Evolutionary conservation across 1,140 invertebrate species (phyloP), one percentile per base, ranked within the genome.

Genomic region (Lethocerus indicus): DNA sequence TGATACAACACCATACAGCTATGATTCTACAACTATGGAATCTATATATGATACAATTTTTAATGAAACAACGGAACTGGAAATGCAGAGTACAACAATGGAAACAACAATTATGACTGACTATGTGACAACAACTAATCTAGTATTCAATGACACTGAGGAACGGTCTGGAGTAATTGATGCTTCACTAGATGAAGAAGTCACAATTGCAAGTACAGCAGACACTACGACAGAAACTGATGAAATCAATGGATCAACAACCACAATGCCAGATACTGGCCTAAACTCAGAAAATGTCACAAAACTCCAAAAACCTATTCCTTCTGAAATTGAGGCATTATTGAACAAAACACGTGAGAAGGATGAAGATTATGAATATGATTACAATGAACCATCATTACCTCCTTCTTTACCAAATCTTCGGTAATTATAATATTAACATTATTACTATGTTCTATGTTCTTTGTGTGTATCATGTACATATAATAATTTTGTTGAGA

Each of bases 381-480:
- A 81, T 58, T 81, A 81, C 57, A 73, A 63, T 46, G 64, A 78
- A 51, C 76, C 76, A 1, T 75, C 76, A 4, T 59, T 83, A 46
- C 81, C 81, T 9, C 81, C 80, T 12, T 83, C 80, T 0, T 62
- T 84, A 45, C 80, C 80, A 12, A 83, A 83, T 64, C 68, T 83
- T 58, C 70, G 68, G 71, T 72, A 61, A 68, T 55, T 52, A 27
- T 28, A 25, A 27, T 47, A 42, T 29, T 39, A 39, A 20, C 35
- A 20, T 2, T 20, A 16, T 43, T 6, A 28, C 26, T 54, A 26
- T 7, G n/a, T n/a, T n/a, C n/a, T n/a, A n/a, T n/a, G n/a, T n/a
- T n/a, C n/a, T n/a, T n/a, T n/a, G n/a, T n/a, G n/a, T n/a, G n/a
- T n/a, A n/a, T n/a, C n/a, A n/a, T n/a, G n/a, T n/a, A n/a, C 23